Percentiles rank a stretch among this genome's conserved stretches.
Evolutionary conservation across 2,888 invertebrate species (phyloP).

Genomic region (Aproaerema taeniolella): DNA sequence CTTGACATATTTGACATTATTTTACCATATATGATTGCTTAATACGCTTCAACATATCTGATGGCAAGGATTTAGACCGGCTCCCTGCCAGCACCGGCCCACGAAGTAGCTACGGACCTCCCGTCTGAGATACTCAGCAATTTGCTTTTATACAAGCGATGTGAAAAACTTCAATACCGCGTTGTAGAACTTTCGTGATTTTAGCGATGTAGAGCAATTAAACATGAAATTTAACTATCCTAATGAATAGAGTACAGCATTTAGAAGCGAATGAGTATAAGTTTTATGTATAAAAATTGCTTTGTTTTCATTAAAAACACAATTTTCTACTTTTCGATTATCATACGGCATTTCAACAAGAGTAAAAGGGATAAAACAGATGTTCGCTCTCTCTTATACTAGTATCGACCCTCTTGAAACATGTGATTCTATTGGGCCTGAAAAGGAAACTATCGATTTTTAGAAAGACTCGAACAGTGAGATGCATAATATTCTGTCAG

Average conservation of each 20-base stretch:
- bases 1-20: slow-evolving; percentile 66
- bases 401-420: not conserved
- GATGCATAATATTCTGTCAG: slow-evolving; percentile 3
- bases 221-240: too few species aligned
- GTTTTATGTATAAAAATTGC: too few species aligned
- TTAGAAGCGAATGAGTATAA: too few species aligned
- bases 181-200: slow-evolving; percentile 54
- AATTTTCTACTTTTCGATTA: too few species aligned
- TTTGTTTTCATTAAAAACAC: too few species aligned
- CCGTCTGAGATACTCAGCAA: slow-evolving; percentile 16
- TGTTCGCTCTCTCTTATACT: too few species aligned
- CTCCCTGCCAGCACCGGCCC: slow-evolving; percentile 60
- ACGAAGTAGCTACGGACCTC: slow-evolving; percentile 74
- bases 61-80: slow-evolving; percentile 65
- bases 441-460: slow-evolving; percentile 20
- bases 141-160: slow-evolving; percentile 25
- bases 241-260: too few species aligned
- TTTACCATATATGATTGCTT: slow-evolving; percentile 66
- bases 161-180: slow-evolving; percentile 42
- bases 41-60: slow-evolving; percentile 58
- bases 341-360: slow-evolving; percentile 7
- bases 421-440: not conserved
- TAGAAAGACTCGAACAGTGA: slow-evolving; percentile 12
- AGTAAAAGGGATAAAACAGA: slow-evolving; percentile 10
- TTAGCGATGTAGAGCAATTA: too few species aligned